These are phyloP conservation scores for Pristionchus fissidentatus DNA, from an alignment of 2,888 invertebrate species.

Conservation along the genomic window DNA sequence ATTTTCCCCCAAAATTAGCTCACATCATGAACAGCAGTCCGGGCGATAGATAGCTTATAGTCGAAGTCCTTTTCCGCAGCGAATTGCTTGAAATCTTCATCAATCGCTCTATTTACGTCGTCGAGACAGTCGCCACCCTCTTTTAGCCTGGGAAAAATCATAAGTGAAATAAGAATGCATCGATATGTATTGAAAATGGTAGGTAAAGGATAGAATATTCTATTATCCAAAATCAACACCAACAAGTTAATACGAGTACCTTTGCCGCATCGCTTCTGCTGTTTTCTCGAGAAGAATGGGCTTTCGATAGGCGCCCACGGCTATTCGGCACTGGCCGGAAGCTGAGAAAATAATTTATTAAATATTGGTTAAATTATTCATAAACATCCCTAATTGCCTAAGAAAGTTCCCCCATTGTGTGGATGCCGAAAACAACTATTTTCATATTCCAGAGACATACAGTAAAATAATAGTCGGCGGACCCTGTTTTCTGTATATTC, in stretches of 20 bases:
- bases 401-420: too few species aligned
- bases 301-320: not conserved
- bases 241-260: not conserved
- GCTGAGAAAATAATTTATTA: not conserved
- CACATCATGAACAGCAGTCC: not conserved
- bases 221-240: too few species aligned
- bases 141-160: not conserved
- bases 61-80: not conserved
- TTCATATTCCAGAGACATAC: too few species aligned
- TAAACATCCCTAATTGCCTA: too few species aligned
- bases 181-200: too few species aligned
- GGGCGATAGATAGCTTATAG: constrained; percentile 2
- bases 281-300: not conserved
- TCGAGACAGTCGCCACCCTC: not conserved
- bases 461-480: too few species aligned
- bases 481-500: too few species aligned
- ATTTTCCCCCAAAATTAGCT: too few species aligned
- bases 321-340: not conserved
- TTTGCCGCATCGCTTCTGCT: not conserved
- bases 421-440: too few species aligned
- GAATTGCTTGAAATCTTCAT: not conserved
- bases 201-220: too few species aligned
- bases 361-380: too few species aligned
- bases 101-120: not conserved
- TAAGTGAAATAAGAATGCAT: too few species aligned